These are phyloP conservation scores for Aspidiotus destructor DNA, from an alignment of 2,888 invertebrate genomes.

Conservation along the genomic window DNA sequence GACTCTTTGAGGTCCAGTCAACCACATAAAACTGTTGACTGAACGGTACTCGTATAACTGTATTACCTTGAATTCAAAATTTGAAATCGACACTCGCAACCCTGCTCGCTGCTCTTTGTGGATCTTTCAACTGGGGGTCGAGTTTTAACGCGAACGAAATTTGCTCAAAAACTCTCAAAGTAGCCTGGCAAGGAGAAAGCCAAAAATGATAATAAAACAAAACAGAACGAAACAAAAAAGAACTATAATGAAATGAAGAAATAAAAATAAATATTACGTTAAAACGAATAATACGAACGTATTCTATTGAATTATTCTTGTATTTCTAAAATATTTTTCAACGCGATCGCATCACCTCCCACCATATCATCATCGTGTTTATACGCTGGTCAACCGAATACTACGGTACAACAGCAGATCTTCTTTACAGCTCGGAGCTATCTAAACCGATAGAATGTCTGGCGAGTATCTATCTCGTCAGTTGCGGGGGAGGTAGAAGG, in stretches of 20 bases:
- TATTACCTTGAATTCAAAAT: background rate
- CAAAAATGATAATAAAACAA: background rate
- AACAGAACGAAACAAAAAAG: too few species aligned
- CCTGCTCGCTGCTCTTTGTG: too few species aligned
- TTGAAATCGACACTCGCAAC: constrained; percentile 1
- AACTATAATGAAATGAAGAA: too few species aligned
- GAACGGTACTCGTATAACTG: too few species aligned
- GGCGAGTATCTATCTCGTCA: background rate
- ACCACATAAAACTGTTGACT: too few species aligned
- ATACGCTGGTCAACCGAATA: constrained; percentile 32
- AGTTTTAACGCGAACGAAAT: too few species aligned
- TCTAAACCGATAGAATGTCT: constrained; percentile 31
- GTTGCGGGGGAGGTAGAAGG: constrained; percentile 31
- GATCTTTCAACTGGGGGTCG: too few species aligned
- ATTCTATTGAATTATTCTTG: too few species aligned
- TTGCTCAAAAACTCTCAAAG: background rate
- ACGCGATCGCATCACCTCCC: constrained; percentile 27
- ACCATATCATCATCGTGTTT: constrained; percentile 25
- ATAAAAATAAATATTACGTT: too few species aligned
- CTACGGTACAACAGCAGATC: background rate
- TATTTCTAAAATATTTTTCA: background rate
- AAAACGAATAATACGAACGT: too few species aligned
- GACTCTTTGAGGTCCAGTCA: background rate
- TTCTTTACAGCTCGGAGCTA: constrained; percentile 29
- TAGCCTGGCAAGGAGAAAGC: background rate